phyloP scores from a whole-genome alignment of 2,888 invertebrate genomes.

The Gymnoscelis rufifasciata region DNA sequence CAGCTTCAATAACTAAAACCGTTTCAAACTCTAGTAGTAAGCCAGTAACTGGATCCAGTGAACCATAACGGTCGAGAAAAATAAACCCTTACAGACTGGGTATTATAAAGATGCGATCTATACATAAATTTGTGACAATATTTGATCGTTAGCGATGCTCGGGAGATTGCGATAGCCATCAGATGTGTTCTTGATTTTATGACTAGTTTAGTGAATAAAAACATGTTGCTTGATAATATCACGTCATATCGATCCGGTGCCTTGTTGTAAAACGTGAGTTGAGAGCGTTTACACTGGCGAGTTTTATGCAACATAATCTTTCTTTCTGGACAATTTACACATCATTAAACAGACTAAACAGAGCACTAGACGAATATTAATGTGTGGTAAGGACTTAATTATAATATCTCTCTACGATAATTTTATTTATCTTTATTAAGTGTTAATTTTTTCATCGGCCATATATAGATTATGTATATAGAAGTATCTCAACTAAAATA shows the following conservation, averaged over 20 bases:
- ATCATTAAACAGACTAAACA: too few species aligned
- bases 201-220: constrained; percentile 43
- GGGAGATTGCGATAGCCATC: constrained; percentile 57
- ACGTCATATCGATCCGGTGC: constrained; percentile 8
- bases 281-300: constrained; percentile 4
- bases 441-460: too few species aligned
- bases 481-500: too few species aligned
- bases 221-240: constrained; percentile 29
- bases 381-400: too few species aligned
- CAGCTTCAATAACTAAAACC: too few species aligned
- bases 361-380: too few species aligned
- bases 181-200: constrained; percentile 50
- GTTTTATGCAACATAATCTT: too few species aligned
- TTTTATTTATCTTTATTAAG: too few species aligned
- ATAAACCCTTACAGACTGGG: constrained; percentile 33
- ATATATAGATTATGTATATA: too few species aligned
- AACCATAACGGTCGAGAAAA: constrained; percentile 36
- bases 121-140: constrained; percentile 61
- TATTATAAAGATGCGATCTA: constrained; percentile 50
- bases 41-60: constrained; percentile 16
- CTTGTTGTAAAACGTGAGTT: constrained; percentile 14
- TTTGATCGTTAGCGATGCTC: constrained; percentile 50
- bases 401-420: too few species aligned
- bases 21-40: background rate
- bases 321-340: too few species aligned